Conservation (phyloP, 2,113 vertebrate species). For the Gnathonemus echidnorhynchus region DNA sequence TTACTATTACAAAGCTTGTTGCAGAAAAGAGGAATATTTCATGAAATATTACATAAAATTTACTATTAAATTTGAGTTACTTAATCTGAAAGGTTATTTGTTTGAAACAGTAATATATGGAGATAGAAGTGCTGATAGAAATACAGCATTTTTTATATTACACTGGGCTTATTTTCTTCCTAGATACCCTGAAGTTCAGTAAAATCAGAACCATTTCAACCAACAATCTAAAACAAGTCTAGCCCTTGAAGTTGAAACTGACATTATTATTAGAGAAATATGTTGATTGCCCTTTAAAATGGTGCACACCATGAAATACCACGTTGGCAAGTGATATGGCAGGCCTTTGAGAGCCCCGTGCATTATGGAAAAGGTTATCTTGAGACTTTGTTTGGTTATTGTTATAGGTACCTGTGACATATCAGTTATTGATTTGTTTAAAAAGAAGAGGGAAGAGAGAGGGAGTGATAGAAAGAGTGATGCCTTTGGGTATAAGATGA, state of each 20-base stretch:
- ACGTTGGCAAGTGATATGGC: background rate
- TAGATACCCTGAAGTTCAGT: background rate
- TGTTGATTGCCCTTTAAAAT: slow-evolving; percentile 1
- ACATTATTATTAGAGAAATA: slow-evolving; percentile 10
- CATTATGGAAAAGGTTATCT: slow-evolving; percentile 3
- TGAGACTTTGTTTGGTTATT: background rate
- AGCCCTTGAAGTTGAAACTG: background rate
- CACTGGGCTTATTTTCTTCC: background rate
- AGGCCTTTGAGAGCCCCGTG: background rate
- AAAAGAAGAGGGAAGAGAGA: background rate
- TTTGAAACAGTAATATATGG: background rate
- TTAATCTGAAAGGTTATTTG: background rate
- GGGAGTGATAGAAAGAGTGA: background rate
- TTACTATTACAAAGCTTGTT: slow-evolving; percentile 3
- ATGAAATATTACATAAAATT: background rate
- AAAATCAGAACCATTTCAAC: background rate
- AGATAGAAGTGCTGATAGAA: background rate
- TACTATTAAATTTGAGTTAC: background rate
- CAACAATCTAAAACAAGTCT: background rate
- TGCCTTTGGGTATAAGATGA: background rate
- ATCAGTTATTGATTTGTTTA: slow-evolving; percentile 12
- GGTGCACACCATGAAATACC: background rate
- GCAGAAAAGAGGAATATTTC: background rate
- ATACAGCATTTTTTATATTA: background rate
- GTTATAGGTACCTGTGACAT: background rate